A percentile compares a stretch with the other conserved stretches of the same genome.
Conservation (phyloP, 2,797 vertebrate species). For the Crocidura indochinensis region DNA sequence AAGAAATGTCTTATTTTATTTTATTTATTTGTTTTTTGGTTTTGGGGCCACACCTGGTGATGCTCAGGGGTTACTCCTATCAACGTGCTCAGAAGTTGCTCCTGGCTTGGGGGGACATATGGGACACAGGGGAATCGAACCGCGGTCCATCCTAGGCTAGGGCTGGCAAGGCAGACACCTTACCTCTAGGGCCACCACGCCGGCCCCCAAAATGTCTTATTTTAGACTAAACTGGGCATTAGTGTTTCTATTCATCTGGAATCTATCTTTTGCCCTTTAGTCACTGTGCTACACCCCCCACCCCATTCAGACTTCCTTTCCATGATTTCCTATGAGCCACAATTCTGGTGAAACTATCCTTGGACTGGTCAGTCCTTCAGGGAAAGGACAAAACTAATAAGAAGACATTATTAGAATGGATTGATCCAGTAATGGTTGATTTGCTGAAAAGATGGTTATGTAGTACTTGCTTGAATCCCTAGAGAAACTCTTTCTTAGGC, state of each 20-base stretch:
- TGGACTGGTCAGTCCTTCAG: not conserved
- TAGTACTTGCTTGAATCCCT: conserved; percentile 13
- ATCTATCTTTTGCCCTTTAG: not conserved
- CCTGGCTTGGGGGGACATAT: too few relatives aligned
- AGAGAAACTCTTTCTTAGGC: not conserved
- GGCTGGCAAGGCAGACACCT: too few relatives aligned
- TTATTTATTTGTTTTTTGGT: too few relatives aligned
- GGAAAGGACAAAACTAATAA: not conserved
- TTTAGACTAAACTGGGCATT: not conserved
- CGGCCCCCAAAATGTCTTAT: conserved; percentile 39
- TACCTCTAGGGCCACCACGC: too few relatives aligned
- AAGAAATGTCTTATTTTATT: conserved; percentile 40
- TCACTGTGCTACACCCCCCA: not conserved
- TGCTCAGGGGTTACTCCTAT: too few relatives aligned
- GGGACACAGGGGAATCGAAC: too few relatives aligned
- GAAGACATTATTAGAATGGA: not conserved
- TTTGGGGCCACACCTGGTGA: too few relatives aligned
- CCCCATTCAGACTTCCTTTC: not conserved
- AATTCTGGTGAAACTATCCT: conserved; percentile 5
- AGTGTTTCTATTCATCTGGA: not conserved
- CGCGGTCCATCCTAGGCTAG: too few relatives aligned
- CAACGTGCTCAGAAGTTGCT: too few relatives aligned
- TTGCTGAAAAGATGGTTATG: not conserved
- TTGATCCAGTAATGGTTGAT: not conserved
- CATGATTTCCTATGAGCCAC: not conserved